Evolutionary conservation across 2,888 invertebrate species (phyloP), one percentile per base, ranked within the genome.

Genomic region (Macrostomum cliftonense): DNA sequence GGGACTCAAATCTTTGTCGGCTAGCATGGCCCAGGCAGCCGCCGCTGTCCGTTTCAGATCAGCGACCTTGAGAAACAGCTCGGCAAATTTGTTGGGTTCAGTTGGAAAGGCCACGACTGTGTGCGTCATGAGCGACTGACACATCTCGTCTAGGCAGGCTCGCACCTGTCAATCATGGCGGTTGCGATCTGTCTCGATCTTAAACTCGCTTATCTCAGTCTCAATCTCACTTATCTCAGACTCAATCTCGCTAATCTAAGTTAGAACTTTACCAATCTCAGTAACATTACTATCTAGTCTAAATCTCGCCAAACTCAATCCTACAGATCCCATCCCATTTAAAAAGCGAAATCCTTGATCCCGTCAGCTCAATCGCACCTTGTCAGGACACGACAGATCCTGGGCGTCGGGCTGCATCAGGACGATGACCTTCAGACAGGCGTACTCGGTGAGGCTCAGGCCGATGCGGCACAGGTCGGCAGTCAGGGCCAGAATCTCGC

Each of bases 401-500:
- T 28, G 28, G 28, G 28, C 28, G 28, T 28, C 28, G 5, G 88
- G 87, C 57, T 85, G 83, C 60, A 88, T 78, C 46, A 88, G 77
- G 53, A 88, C 81, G 62, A 88, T 83, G 57, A 87, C 87, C 75
- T 93, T 93, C 77, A 93, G 80, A 57, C 88, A 88, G 58, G 89
- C 88, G 70, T 88, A 93, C 74, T 93, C 93, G 71, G 88, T 88
- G 62, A 85, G 79, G 73, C 93, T 91, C 38, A 93, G 83, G 59
- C 84, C 77, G 56, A 93, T 75, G 57, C 88, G 74, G 59, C 88
- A 75, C 62, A 93, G 73, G 70, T 89, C 87, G 65, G 89, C 86
- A 1, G 89, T 87, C 71, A 93, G 82, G 67, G 85, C 84, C 58
- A 93, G 77, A 85, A 93, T 87, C 53, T 89, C 77, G 69, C 86